These are phyloP conservation scores for Andrena flavipes DNA, from an alignment of 2,888 invertebrate species.

Conservation along the genomic window DNA sequence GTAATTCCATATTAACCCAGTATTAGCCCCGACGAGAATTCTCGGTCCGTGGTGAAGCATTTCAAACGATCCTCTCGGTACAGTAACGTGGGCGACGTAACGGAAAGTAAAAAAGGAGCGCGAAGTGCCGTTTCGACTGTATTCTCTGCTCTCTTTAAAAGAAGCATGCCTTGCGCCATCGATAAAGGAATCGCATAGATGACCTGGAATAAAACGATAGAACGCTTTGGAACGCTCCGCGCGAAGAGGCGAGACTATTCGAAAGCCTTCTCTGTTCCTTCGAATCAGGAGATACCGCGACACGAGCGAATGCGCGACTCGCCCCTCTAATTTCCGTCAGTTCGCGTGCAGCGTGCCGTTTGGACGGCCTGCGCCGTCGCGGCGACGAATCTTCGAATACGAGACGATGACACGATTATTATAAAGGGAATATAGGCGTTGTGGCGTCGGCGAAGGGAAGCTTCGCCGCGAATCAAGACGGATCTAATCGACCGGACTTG, in stretches of 20 bases:
- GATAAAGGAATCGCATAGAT: background rate
- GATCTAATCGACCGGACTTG: background rate
- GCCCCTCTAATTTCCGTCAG: constrained; percentile 69
- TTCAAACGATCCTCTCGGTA: constrained; percentile 24
- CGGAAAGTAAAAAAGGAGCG: background rate
- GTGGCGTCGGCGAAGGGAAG: background rate
- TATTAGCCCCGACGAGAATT: constrained; percentile 21
- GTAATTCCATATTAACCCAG: constrained; percentile 56
- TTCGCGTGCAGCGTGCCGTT: constrained; percentile 53
- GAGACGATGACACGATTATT: constrained; percentile 31
- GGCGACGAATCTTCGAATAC: constrained; percentile 72
- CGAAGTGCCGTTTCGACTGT: no score
- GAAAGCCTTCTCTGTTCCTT: constrained; percentile 77
- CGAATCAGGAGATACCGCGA: constrained; percentile 81
- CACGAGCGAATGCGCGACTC: constrained; percentile 78
- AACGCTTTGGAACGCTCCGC: constrained; percentile 68
- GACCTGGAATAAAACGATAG: background rate
- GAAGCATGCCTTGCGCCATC: background rate
- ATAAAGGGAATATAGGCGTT: background rate
- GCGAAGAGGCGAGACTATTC: constrained; percentile 65
- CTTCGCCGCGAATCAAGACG: constrained; percentile 53
- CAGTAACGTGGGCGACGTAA: background rate
- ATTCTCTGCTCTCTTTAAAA: background rate
- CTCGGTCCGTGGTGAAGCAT: constrained; percentile 22
- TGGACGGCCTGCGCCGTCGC: constrained; percentile 69